phyloP scores from a whole-genome alignment of 2,797 vertebrate species.

The Catharus ustulatus region DNA sequence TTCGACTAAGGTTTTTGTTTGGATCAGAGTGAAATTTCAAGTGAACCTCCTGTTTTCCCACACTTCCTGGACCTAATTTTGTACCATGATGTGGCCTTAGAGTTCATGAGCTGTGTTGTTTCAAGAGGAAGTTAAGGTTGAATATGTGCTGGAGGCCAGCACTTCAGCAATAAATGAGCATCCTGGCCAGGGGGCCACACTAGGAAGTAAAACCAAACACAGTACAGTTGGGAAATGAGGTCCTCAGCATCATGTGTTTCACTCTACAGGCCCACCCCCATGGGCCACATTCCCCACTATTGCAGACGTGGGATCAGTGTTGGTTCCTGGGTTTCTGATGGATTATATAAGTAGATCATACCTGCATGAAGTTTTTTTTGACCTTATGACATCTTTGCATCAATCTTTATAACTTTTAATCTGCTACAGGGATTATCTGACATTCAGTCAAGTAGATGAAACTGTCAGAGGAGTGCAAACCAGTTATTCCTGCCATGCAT shows the following conservation, averaged over 20 bases:
- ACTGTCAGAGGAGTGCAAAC: neutral
- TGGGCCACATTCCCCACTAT: neutral
- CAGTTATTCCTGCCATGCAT: accelerated
- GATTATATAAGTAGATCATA: neutral
- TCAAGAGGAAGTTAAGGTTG: neutral
- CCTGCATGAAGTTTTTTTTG: neutral
- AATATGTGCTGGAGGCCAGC: neutral
- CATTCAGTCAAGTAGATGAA: neutral
- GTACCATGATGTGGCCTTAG: neutral
- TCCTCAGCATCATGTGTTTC: neutral
- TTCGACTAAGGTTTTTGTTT: neutral
- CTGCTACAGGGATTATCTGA: neutral
- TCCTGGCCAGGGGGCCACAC: neutral
- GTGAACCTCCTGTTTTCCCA: neutral
- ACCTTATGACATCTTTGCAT: neutral
- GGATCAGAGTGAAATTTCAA: neutral
- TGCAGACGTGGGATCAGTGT: neutral
- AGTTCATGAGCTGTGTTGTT: neutral
- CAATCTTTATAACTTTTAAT: neutral
- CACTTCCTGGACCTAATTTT: neutral
- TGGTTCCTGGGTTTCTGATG: neutral
- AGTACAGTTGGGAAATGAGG: neutral
- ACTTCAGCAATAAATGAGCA: neutral
- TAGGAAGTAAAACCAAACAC: neutral
- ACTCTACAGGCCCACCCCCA: accelerated